Evolutionary conservation across 2,113 vertebrate species (phyloP), one percentile per base, ranked within the genome.

Genomic region (Cephalopholis sonnerati): DNA sequence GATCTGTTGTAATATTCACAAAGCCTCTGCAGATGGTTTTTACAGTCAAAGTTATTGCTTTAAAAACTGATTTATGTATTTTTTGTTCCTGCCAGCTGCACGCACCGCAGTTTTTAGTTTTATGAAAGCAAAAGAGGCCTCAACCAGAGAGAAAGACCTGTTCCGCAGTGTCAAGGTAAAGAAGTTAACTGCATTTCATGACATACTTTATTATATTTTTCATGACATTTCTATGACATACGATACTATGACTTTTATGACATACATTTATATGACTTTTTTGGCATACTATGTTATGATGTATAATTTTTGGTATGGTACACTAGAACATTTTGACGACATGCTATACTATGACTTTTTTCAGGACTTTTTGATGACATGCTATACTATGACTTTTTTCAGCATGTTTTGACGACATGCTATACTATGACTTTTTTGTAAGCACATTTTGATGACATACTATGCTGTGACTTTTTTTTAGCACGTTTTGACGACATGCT

Each of bases 151-250:
- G 48, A 99, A 98, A 84, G 98, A 99, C 51, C 94, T 99, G 74
- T 96, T 99, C 85, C 97, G 98, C 84, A 99, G 98, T 0, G 97
- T 99, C 0, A 99, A 99, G 97, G 98, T 99, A 93, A 79, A 10
- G 0, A 55, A 13, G 2, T 39, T 20, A 8, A 70, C 32, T 53
- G 7, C 11, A 53, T 24, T 44, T 10, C 32, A 1, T 13, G 3
- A 12, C 15, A 4, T 48, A 4, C 46, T 48, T 16, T 15, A 6
- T 7, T n/a, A 8, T 16, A 11, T 22, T 36, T 20, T 41, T 39
- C 22, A 44, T 44, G 41, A 12, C 11, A 41, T 41, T 41, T 41
- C 41, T 41, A 10, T 41, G 41, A 50, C 48, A 51, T 58, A 7
- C 13, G 25, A 24, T 55, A 25, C 5, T 27, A n/a, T 57, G n/a